Evolutionary conservation across 2,797 vertebrate genomes (phyloP), one percentile per base, ranked within the genome.

Genomic region (Dermochelys coriacea): DNA sequence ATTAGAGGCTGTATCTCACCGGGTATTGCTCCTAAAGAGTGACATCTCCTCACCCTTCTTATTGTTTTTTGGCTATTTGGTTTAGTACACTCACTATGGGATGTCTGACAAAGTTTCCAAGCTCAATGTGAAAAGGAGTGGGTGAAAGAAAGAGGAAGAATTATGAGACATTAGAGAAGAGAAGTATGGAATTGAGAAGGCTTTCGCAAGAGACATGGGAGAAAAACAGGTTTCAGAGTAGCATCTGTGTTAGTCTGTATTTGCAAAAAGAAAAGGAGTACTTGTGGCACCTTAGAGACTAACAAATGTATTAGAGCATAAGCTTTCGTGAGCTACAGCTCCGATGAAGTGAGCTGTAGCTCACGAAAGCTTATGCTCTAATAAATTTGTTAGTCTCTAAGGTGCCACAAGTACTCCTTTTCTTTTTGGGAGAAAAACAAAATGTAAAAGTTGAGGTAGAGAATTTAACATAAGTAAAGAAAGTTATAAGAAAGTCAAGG

Each of bases 31-130:
- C 96, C 90, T 91, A 80, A 92, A 96, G 87, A 92, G 84, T 3
- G 49, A 68, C 93, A 96, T 81, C 93, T 89, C 93, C 59, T 2
- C 59, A 88, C 85, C 25, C n/a, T 84, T 94, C 80, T 90, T 64
- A 80, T 0, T 68, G 80, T 18, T 75, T 95, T 93, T 84, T 75
- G 71, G 74, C 47, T 47, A 45, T 49, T 49, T 49, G 29, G 12
- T 47, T 83, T 94, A 71, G 93, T 85, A 77, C 14, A 5, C 25
- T 16, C 54, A 31, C 31, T 11, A 78, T 93, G 96, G 96, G 90
- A 96, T 96, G 90, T 97, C 93, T 89, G 86, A 80, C 86, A 15
- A 95, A 96, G 55, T 94, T 96, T 84, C 95, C 91, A 80, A 90
- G 78, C 49, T 61, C 77, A 23, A 16, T 2, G 82, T 0, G 0